phyloP scores from a whole-genome alignment of 1,140 invertebrate species.

The Grapholita molesta region DNA sequence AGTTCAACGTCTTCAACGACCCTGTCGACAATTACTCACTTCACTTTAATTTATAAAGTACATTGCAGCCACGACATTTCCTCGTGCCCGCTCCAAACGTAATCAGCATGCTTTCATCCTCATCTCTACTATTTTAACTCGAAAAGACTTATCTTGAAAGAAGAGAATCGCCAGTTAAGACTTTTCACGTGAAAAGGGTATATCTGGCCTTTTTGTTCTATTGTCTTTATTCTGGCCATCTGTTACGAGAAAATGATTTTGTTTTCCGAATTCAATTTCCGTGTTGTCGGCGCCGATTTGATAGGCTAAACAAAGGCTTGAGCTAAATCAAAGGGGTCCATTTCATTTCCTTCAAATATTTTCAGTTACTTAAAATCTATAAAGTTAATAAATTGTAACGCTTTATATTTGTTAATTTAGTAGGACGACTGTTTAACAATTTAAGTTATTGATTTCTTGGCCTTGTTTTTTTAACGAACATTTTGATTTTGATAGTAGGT shows the following conservation, averaged over 20 bases:
- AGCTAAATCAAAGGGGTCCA: conserved; percentile 20
- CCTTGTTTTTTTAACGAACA: background rate
- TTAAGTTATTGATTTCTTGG: background rate
- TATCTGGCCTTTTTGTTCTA: background rate
- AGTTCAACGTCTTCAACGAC: background rate
- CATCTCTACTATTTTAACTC: background rate
- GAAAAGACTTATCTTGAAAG: background rate
- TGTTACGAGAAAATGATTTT: conserved; percentile 23
- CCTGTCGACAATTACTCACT: background rate
- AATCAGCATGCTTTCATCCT: conserved; percentile 12
- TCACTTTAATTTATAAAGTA: conserved; percentile 11
- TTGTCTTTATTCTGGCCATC: conserved; percentile 18
- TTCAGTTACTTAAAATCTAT: background rate
- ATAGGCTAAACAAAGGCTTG: conserved; percentile 20
- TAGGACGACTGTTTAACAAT: background rate
- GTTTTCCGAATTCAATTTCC: conserved; percentile 23
- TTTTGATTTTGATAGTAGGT: no score
- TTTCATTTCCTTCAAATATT: conserved; percentile 18
- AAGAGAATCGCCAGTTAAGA: background rate
- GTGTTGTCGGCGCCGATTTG: conserved; percentile 14
- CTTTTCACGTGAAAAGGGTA: background rate
- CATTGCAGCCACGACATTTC: conserved; percentile 7
- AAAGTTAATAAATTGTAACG: background rate
- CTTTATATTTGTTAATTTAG: background rate
- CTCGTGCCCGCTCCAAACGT: background rate